A percentile compares a stretch with the other conserved stretches of the same genome.
These are phyloP conservation scores for Lamellibrachia luymesi DNA, from an alignment of 1,140 invertebrate species.

Conservation along the genomic window DNA sequence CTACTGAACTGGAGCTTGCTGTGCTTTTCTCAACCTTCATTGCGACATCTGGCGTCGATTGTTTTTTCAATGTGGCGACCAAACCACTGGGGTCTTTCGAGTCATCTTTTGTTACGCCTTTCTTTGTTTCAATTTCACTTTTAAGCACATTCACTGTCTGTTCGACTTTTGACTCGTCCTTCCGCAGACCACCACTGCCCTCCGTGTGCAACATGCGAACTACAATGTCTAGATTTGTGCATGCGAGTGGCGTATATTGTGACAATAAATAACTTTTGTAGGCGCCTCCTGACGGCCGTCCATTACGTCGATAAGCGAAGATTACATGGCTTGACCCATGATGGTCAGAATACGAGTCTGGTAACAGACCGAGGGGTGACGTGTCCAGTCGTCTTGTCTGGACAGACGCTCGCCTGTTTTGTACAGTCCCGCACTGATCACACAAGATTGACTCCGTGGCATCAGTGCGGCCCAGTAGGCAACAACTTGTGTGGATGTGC, in stretches of 20 bases:
- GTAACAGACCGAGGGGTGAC: not conserved
- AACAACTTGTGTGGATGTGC: not conserved
- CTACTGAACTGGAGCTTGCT: too few species aligned
- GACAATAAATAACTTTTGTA: not conserved
- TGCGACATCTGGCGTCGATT: constrained; percentile 26
- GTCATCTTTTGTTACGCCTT: constrained; percentile 4
- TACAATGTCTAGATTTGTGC: not conserved
- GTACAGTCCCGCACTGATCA: not conserved
- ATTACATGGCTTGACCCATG: not conserved
- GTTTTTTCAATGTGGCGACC: constrained; percentile 21
- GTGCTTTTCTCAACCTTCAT: too few species aligned
- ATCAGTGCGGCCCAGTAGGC: not conserved
- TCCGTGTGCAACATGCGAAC: not conserved
- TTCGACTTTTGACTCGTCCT: constrained; percentile 51
- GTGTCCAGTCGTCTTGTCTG: not conserved
- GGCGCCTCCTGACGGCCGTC: not conserved
- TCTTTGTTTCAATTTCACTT: constrained; percentile 28
- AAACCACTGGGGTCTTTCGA: too few species aligned
- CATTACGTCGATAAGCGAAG: not conserved
- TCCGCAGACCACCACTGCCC: constrained; percentile 21
- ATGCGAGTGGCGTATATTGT: not conserved
- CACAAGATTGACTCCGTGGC: not conserved
- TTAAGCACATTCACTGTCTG: constrained; percentile 50
- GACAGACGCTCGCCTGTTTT: not conserved
- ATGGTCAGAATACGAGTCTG: not conserved